Conservation (phyloP, 2,113 vertebrate species). For the Burhinus bistriatus region DNA sequence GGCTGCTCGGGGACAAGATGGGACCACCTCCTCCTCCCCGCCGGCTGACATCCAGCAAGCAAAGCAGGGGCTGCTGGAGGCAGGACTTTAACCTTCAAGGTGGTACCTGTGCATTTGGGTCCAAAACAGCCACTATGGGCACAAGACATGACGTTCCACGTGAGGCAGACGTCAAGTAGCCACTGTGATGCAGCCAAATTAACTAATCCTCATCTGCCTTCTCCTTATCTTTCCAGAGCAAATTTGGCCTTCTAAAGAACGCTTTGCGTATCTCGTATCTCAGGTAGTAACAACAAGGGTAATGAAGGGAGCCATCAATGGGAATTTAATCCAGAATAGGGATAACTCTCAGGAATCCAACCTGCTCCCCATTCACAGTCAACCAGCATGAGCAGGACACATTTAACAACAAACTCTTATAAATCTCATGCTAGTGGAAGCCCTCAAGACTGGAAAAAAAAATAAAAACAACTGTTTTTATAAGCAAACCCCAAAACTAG, state of each 20-base stretch:
- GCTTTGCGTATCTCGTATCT: neutral
- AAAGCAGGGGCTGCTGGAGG: neutral
- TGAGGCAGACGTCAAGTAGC: neutral
- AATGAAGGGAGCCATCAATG: neutral
- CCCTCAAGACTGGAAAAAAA: neutral
- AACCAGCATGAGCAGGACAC: neutral
- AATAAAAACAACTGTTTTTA: too few relatives aligned
- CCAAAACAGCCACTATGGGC: neutral
- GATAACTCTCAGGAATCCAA: neutral
- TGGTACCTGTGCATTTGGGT: neutral
- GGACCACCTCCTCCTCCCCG: neutral
- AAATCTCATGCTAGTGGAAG: neutral
- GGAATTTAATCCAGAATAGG: neutral
- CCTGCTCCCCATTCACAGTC: neutral
- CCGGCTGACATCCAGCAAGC: neutral
- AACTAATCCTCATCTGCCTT: neutral
- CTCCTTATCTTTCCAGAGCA: neutral
- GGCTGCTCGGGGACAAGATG: neutral
- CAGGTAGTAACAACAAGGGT: neutral
- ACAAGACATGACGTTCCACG: fast-evolving
- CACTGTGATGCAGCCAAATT: fast-evolving
- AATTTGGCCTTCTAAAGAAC: neutral
- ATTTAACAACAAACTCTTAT: neutral
- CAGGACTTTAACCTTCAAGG: neutral
- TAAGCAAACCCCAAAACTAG: neutral